Base-by-base conservation (phyloP, 2,113 vertebrate genomes). In the Psittacus erithacus region DNA sequence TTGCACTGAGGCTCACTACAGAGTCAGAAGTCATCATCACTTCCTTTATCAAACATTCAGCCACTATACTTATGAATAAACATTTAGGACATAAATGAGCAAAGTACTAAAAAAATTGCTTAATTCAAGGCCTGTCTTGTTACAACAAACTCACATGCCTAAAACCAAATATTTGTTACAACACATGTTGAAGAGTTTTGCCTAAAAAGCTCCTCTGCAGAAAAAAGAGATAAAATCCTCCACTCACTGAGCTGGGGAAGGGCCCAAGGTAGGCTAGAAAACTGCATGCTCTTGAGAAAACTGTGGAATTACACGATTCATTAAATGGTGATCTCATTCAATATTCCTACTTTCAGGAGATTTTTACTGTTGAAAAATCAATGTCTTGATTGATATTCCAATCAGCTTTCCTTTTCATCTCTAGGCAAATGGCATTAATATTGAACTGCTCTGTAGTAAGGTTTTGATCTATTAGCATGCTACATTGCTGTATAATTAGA, bases 301-400 rank as follows among this genome's bases (percentile, higher is more conserved):
- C 76, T 76, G n/a, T 19, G 47, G 44, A 80, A 57, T 65, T 38
- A 81, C 86, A 83, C 44, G 14, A 71, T 71, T 70, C 22, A 38
- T 95, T 90, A 88, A 84, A 77, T 55, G 23, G 52, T 88, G 8
- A 82, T 83, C 47, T 95, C 55, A 44, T 94, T 86, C 82, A 90
- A 47, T 81, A 94, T 38, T 79, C 33, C 39, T 55, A 46, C 39
- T 93, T 94, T 68, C 63, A 49, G 85, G 63, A 79, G 35, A 6
- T 65, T 92, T 90, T 90, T 64, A 88, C 90, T 67, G 64, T 49
- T 67, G 29, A 93, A 92, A 94, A 96, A 93, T 93, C 86, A 86
- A 88, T 93, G 50, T 64, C 24, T 15, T 60, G 41, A 95, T 86
- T 92, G 93, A 93, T 93, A 88, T 95, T 88, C 65, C 60, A 75